Evolutionary conservation across 1,140 invertebrate genomes (phyloP).

Genomic region (Mesaphorura yosii): DNA sequence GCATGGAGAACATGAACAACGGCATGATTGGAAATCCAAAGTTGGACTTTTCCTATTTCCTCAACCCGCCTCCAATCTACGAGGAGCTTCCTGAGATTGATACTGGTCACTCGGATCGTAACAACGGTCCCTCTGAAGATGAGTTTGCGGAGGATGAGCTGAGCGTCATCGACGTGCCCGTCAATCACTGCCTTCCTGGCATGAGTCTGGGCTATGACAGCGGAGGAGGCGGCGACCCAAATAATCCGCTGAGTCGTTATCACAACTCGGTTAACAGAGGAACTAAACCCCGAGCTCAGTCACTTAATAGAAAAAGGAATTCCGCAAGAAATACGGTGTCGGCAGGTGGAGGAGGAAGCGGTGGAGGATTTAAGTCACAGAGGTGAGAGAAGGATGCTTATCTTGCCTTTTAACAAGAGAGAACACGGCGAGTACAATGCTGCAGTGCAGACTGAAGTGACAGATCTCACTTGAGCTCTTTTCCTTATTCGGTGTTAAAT

Average conservation of each 20-base stretch:
- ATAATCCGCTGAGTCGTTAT: slow-evolving; percentile 18
- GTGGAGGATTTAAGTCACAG: slow-evolving; percentile 26
- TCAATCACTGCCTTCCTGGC: slow-evolving; percentile 10
- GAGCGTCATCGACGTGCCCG: slow-evolving; percentile 30
- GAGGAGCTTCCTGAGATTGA: slow-evolving; percentile 27
- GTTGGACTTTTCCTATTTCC: slow-evolving; percentile 30
- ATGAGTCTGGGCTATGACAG: not conserved
- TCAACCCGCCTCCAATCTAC: slow-evolving; percentile 32
- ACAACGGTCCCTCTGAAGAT: slow-evolving; percentile 30
- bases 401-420: not conserved
- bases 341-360: slow-evolving; percentile 1
- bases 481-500: too few species aligned
- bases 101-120: slow-evolving; percentile 24
- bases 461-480: too few species aligned
- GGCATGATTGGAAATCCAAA: slow-evolving; percentile 30
- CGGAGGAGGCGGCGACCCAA: slow-evolving; percentile 11
- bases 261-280: slow-evolving; percentile 15
- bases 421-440: too few species aligned
- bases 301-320: slow-evolving; percentile 24
- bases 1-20: slow-evolving; percentile 5
- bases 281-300: slow-evolving; percentile 22
- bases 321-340: slow-evolving; percentile 12
- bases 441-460: too few species aligned
- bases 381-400: slow-evolving; percentile 7
- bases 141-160: slow-evolving; percentile 31